phyloP scores from a whole-genome alignment of 2,797 vertebrate genomes.

The Cyprinella venusta region DNA sequence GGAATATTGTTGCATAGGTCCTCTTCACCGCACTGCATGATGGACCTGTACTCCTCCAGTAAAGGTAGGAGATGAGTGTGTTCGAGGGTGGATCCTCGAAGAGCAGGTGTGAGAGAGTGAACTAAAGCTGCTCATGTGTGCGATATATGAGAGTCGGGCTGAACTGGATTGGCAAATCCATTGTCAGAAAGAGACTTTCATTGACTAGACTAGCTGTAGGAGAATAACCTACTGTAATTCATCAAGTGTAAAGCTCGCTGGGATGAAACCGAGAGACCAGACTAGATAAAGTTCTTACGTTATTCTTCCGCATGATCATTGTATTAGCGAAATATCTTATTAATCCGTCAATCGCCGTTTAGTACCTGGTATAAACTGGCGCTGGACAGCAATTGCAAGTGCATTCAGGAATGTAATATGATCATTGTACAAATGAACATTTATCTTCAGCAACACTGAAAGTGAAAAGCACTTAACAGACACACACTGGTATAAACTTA shows the following conservation, averaged over 20 bases:
- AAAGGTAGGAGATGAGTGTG: conserved; percentile 76
- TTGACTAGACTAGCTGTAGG: background rate
- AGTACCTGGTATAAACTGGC: background rate
- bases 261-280: too few species aligned
- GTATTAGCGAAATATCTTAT: background rate
- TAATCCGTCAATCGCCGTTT: background rate
- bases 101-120: conserved; percentile 41
- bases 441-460: too few species aligned
- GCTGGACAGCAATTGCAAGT: background rate
- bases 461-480: too few species aligned
- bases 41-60: conserved; percentile 74
- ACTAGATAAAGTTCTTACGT: too few species aligned
- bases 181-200: background rate
- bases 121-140: conserved; percentile 55
- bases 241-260: background rate
- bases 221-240: background rate
- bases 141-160: background rate
- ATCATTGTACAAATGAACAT: too few species aligned
- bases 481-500: too few species aligned
- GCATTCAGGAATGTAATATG: background rate
- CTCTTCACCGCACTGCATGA: conserved; percentile 58
- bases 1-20: background rate
- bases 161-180: background rate
- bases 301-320: background rate
- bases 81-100: conserved; percentile 40